Conservation (phyloP, 1,140 invertebrate species). For the Vanessa atalanta region DNA sequence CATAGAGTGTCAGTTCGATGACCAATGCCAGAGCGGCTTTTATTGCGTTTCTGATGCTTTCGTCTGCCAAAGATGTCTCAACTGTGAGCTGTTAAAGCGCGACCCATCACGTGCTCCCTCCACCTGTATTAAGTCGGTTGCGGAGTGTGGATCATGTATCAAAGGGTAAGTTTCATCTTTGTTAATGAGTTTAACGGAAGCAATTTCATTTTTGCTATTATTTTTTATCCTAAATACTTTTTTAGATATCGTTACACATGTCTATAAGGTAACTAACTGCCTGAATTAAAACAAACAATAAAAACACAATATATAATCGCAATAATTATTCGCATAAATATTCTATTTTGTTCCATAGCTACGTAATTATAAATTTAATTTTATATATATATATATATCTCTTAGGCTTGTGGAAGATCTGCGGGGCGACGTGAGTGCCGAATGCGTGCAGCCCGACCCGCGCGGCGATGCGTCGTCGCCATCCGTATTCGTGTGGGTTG, state of each 20-base stretch:
- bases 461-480: conserved; percentile 23
- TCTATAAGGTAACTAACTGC: too few species aligned
- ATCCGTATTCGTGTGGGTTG: conserved; percentile 53
- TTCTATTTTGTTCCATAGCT: too few species aligned
- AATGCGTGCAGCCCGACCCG: conserved; percentile 43
- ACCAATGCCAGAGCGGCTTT: conserved; percentile 48
- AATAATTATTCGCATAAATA: conserved; percentile 6
- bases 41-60: conserved; percentile 52
- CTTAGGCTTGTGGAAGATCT: conserved; percentile 50
- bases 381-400: not conserved
- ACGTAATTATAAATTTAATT: too few species aligned
- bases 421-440: conserved; percentile 40
- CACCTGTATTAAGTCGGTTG: conserved; percentile 54
- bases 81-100: conserved; percentile 54
- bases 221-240: too few species aligned
- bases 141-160: conserved; percentile 57
- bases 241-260: too few species aligned
- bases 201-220: too few species aligned
- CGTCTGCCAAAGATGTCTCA: conserved; percentile 58
- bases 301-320: too few species aligned
- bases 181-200: too few species aligned
- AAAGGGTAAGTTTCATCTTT: conserved; percentile 49
- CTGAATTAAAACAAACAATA: too few species aligned
- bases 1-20: conserved; percentile 43
- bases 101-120: conserved; percentile 33